Conservation (phyloP, 2,797 vertebrate genomes). For the Helicolenus hilgendorfi region DNA sequence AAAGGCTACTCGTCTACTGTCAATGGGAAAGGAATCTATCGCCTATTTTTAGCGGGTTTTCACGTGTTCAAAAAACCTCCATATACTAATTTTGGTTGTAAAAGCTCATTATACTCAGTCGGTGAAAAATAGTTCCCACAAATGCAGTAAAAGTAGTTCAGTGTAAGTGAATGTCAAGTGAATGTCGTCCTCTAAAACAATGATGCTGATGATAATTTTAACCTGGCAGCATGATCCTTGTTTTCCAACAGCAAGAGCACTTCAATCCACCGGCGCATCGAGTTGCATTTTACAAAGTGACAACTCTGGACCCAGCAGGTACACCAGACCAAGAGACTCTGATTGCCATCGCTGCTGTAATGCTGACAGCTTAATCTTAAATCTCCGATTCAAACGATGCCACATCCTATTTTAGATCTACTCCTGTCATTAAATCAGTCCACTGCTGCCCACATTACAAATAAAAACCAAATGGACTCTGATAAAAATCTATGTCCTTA, state of each 20-base stretch:
- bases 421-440: conserved; percentile 47
- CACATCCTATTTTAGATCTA: conserved; percentile 74
- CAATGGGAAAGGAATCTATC: fast-evolving
- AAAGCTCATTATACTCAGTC: not conserved
- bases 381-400: conserved; percentile 67
- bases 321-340: conserved; percentile 1
- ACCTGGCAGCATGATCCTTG: not conserved
- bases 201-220: not conserved
- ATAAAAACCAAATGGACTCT: conserved; percentile 71
- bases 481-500: conserved; percentile 79
- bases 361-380: conserved; percentile 61
- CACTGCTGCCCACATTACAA: conserved; percentile 47
- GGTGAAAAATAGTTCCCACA: not conserved
- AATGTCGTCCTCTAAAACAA: not conserved
- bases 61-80: fast-evolving
- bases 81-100: not conserved
- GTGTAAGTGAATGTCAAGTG: not conserved
- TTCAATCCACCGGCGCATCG: not conserved
- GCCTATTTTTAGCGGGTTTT: not conserved
- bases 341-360: conserved; percentile 16
- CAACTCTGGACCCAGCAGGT: conserved; percentile 8
- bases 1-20: too few species aligned
- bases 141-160: not conserved
- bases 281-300: conserved; percentile 44
- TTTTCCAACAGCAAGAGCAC: not conserved